Base-by-base conservation (phyloP, 2,888 invertebrate genomes). In the Andrena haemorrhoa region DNA sequence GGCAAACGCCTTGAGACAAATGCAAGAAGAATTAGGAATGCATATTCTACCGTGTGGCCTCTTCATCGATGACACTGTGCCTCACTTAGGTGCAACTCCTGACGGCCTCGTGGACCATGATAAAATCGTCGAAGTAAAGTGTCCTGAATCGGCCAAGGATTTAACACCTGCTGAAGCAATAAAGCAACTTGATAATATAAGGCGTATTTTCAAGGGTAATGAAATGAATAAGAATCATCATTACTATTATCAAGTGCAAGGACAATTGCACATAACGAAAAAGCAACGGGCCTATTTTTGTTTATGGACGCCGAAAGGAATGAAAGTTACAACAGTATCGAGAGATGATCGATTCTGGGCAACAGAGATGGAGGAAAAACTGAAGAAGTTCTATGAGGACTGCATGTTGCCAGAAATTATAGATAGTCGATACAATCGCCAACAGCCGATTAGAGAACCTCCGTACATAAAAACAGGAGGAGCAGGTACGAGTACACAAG, bases 71-170 rank as follows among this genome's bases (percentile, higher is more conserved):
- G 29, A 29, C 29, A 29, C 29, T 3, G 29, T 29, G 29, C 29
- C 29, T 4, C 29, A 29, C 29, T 29, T 29, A 29, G 56, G 69
- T 58, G 58, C 68, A 35, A 68, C 56, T 3, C 58, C 58, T 41
- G 58, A 41, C 56, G 35, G 35, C 4, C 5, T 68, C 12, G 20
- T 68, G 2, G 20, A 33, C n/a, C 33, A 68, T 12, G 69, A 69
- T 69, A 69, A 56, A 10, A 47, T 31, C 31, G 33, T 60, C 29
- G 31, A 71, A 31, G 49, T 71, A 5, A 61, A 71, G 29, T 60
- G 60, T 12, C 47, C 31, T 2, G 31, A 31, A 47, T 60, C 23
- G 49, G 60, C 61, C 5, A 61, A 47, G 16, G 41, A 58, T 58
- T 41, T 33, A 60, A 16, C 60, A 12, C 61, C 47, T 10, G 33